These are phyloP conservation scores for Discoglossus pictus DNA, from an alignment of 2,797 vertebrate species.

Conservation along the genomic window DNA sequence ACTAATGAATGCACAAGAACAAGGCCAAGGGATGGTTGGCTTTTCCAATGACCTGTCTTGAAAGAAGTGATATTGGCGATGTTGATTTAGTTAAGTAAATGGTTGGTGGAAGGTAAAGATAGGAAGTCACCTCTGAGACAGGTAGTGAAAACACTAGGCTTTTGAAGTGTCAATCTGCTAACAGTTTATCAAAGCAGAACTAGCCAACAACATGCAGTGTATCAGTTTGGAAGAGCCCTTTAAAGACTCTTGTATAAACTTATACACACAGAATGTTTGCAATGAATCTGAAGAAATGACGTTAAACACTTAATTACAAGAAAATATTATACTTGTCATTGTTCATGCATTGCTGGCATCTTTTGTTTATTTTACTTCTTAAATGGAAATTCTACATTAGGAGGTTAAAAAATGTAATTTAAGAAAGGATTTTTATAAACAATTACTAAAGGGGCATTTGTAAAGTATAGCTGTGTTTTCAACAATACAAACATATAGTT, in stretches of 20 bases:
- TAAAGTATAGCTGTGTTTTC: too few species aligned
- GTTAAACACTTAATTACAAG: neutral
- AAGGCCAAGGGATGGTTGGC: conserved; percentile 10
- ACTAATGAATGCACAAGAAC: conserved; percentile 39
- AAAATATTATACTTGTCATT: too few species aligned
- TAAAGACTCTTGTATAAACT: conserved; percentile 16
- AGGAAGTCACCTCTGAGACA: conserved; percentile 36
- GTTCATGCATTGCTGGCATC: too few species aligned
- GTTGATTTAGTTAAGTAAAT: conserved; percentile 48
- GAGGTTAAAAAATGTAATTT: too few species aligned
- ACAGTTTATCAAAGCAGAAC: conserved; percentile 19
- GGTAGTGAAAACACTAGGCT: conserved; percentile 25
- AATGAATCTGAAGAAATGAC: neutral
- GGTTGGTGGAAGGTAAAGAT: conserved; percentile 28
- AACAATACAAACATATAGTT: too few species aligned
- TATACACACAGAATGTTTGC: neutral
- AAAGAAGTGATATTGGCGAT: conserved; percentile 23
- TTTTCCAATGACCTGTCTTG: conserved; percentile 21
- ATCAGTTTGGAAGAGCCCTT: conserved; percentile 7
- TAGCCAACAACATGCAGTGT: neutral
- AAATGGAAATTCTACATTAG: too few species aligned
- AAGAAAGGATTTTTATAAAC: too few species aligned
- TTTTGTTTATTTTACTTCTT: too few species aligned
- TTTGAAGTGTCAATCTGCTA: conserved; percentile 48
- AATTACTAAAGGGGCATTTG: too few species aligned